Conservation (phyloP, 2,888 invertebrate species). For the Chaetogeoica ovagalla region DNA sequence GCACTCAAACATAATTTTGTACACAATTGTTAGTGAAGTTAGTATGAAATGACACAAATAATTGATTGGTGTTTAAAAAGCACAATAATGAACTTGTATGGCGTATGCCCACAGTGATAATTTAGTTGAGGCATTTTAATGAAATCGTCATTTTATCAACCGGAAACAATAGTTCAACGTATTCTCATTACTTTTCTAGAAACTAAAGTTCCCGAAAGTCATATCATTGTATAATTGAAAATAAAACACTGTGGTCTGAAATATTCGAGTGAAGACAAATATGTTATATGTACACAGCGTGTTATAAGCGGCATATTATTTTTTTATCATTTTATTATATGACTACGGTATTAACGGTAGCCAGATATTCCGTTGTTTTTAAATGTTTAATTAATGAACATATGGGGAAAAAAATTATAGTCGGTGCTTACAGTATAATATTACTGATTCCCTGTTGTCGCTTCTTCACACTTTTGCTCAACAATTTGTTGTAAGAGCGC, state of each 20-base stretch:
- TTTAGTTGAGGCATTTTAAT: not conserved
- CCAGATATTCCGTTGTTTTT: constrained; percentile 10
- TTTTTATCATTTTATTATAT: constrained; percentile 18
- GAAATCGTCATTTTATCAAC: not conserved
- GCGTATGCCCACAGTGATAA: not conserved
- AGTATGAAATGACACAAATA: not conserved
- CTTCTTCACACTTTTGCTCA: constrained; percentile 35
- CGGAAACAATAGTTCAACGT: not conserved
- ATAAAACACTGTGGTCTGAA: constrained; percentile 19
- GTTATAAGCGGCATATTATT: not conserved
- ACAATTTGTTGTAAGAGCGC: constrained; percentile 21
- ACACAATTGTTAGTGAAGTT: not conserved
- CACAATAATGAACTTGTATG: not conserved
- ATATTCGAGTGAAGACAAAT: constrained; percentile 23
- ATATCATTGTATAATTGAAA: constrained; percentile 33
- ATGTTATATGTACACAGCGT: not conserved
- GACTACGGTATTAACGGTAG: not conserved
- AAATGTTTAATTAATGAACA: constrained; percentile 23
- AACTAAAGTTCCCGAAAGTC: constrained; percentile 28
- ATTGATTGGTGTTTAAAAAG: not conserved
- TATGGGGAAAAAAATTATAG: constrained; percentile 23
- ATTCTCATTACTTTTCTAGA: constrained; percentile 25
- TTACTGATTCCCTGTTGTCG: constrained; percentile 19
- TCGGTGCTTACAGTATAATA: constrained; percentile 35
- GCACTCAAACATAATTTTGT: not conserved